Evolutionary conservation across 2,888 invertebrate genomes (phyloP).

Genomic region (Phrixothrix hirtus): DNA sequence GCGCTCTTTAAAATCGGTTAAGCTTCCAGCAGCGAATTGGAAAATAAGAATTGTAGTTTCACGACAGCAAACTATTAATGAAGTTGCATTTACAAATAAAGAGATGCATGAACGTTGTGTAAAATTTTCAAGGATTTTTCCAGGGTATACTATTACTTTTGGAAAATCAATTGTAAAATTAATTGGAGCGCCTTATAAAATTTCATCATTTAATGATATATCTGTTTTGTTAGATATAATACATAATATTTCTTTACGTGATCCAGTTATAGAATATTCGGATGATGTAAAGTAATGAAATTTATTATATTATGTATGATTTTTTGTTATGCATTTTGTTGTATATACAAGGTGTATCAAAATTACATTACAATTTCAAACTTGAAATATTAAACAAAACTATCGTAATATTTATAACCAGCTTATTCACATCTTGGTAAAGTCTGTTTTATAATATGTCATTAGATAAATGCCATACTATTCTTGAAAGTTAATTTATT

Average conservation of each 20-base stretch:
- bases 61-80: conserved; percentile 21
- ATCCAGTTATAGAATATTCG: conserved; percentile 40
- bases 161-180: conserved; percentile 46
- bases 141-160: conserved; percentile 19
- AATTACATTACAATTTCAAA: too few species aligned
- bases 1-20: conserved; percentile 23
- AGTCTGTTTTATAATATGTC: too few species aligned
- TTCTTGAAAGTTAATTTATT: too few species aligned
- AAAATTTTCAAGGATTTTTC: conserved; percentile 18
- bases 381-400: too few species aligned
- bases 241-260: conserved; percentile 50
- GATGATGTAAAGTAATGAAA: too few species aligned
- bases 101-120: conserved; percentile 23
- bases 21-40: conserved; percentile 26
- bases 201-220: conserved; percentile 49
- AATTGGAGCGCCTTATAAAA: conserved; percentile 52
- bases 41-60: conserved; percentile 28
- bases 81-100: conserved; percentile 29
- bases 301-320: too few species aligned
- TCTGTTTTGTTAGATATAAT: conserved; percentile 53
- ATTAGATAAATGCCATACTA: too few species aligned
- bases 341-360: too few species aligned
- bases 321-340: too few species aligned
- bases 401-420: too few species aligned
- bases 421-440: too few species aligned